Evolutionary conservation across 2,113 vertebrate species (phyloP).

Genomic region (Leptocoma aspasia): DNA sequence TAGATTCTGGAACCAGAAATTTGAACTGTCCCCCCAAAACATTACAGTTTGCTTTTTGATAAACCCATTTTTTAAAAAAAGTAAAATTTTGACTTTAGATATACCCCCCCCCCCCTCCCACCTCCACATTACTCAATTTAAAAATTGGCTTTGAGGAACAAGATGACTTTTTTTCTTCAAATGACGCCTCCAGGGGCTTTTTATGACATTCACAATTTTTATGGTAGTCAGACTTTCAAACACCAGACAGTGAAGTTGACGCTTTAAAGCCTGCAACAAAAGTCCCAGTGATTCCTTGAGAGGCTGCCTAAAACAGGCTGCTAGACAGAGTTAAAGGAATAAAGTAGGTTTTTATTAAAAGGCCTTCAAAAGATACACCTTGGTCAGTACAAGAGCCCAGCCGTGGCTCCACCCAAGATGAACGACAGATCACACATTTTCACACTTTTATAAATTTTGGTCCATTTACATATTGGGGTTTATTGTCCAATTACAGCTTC

Average conservation of each 20-base stretch:
- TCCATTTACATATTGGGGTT: neutral
- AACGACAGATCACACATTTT: neutral
- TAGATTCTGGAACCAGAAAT: neutral
- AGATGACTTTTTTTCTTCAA: neutral
- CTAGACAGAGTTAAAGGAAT: neutral
- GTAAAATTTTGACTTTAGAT: neutral
- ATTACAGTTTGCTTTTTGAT: neutral
- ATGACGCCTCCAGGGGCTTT: neutral
- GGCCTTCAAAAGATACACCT: neutral
- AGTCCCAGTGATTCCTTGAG: neutral
- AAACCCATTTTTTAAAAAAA: too few species aligned
- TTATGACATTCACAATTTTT: neutral
- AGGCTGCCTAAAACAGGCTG: too few species aligned
- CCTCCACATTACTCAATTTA: neutral
- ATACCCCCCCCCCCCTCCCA: rapidly evolving
- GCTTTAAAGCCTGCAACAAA: neutral
- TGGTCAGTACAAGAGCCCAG: neutral
- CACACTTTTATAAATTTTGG: neutral
- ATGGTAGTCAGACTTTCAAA: neutral
- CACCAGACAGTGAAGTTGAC: neutral
- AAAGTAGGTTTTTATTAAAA: too few species aligned
- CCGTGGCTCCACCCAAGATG: neutral
- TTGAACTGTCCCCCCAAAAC: neutral
- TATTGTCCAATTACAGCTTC: neutral
- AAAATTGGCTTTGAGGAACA: neutral